These are phyloP conservation scores for Anhinga anhinga DNA, from an alignment of 2,113 vertebrate species.

Conservation along the genomic window DNA sequence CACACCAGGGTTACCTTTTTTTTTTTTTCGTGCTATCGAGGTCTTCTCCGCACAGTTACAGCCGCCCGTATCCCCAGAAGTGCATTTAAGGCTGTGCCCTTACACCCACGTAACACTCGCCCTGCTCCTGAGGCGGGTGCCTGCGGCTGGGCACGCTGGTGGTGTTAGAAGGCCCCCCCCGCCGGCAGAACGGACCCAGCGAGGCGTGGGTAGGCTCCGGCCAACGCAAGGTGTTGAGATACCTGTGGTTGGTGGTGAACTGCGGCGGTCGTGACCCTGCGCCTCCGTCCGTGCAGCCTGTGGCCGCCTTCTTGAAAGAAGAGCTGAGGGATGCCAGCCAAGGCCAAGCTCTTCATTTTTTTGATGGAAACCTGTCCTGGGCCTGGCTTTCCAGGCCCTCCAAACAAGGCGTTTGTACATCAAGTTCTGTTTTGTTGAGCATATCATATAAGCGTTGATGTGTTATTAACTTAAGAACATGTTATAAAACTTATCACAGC, in stretches of 20 bases:
- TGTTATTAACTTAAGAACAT: not conserved
- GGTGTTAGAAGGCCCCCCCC: not conserved
- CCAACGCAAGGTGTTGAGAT: accelerated
- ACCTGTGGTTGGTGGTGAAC: not conserved
- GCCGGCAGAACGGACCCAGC: accelerated
- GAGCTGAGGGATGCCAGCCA: accelerated
- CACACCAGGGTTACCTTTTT: too few species aligned
- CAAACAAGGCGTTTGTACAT: accelerated
- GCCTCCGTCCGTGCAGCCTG: accelerated
- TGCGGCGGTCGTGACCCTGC: accelerated
- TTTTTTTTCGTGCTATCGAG: accelerated
- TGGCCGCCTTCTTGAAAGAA: not conserved
- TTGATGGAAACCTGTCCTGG: not conserved
- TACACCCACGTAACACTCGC: accelerated
- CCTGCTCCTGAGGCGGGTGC: not conserved
- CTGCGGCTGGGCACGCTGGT: accelerated
- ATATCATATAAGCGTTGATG: accelerated
- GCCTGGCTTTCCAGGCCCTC: not conserved
- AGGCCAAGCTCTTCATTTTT: accelerated
- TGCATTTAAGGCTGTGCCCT: not conserved
- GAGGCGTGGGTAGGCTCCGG: accelerated
- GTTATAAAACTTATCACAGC: accelerated
- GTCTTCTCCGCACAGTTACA: too few species aligned
- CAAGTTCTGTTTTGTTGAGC: not conserved
- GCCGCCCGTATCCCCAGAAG: too few species aligned